phyloP scores from a whole-genome alignment of 1,140 invertebrate genomes.

The Choristoneura fumiferana region DNA sequence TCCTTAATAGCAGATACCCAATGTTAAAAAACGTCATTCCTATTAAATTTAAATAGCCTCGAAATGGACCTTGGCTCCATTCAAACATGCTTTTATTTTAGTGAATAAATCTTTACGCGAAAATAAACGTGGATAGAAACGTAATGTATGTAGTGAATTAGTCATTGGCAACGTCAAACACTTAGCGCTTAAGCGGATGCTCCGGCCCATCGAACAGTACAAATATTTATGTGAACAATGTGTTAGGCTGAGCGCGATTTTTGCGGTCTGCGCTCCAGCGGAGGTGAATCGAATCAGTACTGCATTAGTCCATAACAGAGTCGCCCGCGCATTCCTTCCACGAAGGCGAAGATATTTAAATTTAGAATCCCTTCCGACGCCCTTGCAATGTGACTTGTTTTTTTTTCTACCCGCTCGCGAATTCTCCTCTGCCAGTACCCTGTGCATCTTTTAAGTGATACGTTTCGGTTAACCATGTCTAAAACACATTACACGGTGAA shows the following conservation, averaged over 20 bases:
- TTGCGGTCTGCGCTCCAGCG: slow-evolving; percentile 55
- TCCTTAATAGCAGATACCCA: no score
- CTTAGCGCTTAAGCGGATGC: slow-evolving; percentile 10
- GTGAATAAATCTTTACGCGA: no score
- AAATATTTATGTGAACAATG: slow-evolving; percentile 68
- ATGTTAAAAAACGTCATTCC: not conserved
- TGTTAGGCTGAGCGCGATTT: slow-evolving; percentile 59
- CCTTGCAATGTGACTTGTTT: slow-evolving; percentile 37
- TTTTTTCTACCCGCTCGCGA: slow-evolving; percentile 41
- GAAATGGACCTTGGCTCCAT: not conserved
- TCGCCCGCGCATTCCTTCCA: slow-evolving; percentile 57
- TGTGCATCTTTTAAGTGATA: slow-evolving; percentile 29
- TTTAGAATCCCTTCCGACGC: slow-evolving; percentile 57
- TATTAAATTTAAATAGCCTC: not conserved
- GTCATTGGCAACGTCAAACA: not conserved
- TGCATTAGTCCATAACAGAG: slow-evolving; percentile 70
- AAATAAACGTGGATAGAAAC: no score
- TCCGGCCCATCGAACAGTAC: slow-evolving; percentile 2
- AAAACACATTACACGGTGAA: slow-evolving; percentile 64
- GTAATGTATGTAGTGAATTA: no score
- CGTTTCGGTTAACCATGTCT: slow-evolving; percentile 43
- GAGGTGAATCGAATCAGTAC: slow-evolving; percentile 63
- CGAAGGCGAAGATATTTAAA: slow-evolving; percentile 63
- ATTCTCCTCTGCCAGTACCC: slow-evolving; percentile 41
- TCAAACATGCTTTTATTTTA: not conserved